Percentiles rank a stretch among this genome's conserved stretches.
These are phyloP conservation scores for Didymodactylos carnosus DNA, from an alignment of 2,888 invertebrate species.

Conservation along the genomic window DNA sequence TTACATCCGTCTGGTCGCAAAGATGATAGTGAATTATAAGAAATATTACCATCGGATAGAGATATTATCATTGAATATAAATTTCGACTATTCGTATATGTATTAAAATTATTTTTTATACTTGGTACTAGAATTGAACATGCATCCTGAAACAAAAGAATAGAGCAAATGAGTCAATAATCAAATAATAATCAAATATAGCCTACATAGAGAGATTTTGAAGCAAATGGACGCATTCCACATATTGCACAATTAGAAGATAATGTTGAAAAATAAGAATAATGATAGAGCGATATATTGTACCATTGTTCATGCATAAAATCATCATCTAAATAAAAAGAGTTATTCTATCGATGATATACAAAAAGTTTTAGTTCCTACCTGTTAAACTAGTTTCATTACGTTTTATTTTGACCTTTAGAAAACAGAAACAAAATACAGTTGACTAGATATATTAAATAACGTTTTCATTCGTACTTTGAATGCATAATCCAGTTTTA, in stretches of 20 bases:
- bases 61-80: no score
- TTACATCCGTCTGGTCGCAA: background rate
- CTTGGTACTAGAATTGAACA: background rate
- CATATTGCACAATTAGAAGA: background rate
- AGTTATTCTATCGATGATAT: no score
- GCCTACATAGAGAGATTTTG: background rate
- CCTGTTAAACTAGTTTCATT: no score
- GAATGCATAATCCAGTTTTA: background rate
- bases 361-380: no score
- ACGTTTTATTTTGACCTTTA: no score
- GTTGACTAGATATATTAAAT: background rate
- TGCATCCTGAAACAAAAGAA: background rate
- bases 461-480: background rate
- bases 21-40: no score
- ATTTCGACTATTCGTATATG: no score
- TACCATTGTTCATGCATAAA: background rate
- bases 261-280: background rate
- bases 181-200: background rate
- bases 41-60: no score
- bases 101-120: no score
- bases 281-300: background rate
- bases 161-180: background rate
- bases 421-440: background rate
- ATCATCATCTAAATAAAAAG: background rate
- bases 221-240: background rate